Evolutionary conservation across 2,888 invertebrate genomes (phyloP), one percentile per base, ranked within the genome.

Genomic region (Serripes groenlandicus): DNA sequence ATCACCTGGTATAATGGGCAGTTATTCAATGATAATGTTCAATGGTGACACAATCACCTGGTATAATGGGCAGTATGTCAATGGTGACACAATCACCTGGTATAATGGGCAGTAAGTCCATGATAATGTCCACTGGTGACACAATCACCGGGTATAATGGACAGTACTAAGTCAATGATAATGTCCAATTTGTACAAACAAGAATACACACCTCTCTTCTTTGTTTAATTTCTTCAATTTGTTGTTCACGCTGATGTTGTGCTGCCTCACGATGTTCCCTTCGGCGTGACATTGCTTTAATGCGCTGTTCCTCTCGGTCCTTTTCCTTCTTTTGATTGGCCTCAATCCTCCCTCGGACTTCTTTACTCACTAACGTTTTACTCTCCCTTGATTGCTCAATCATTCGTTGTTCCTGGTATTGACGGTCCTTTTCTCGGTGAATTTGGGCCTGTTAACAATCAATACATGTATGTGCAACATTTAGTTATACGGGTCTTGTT

Each of bases 321-420:
- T 80, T 34, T 64, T 90, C 90, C 11, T 80, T 73, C 68, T 84
- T 78, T 75, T 92, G 89, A 35, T 90, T 89, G n/a, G 81, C 77
- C 69, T 92, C 91, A 26, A 90, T 89, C 37, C 86, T 86, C 28
- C 84, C 79, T 1, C 86, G 72, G 11, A 91, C 58, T 66, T 91
- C 90, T 49, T 78, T 74, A 74, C 87, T 90, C 58, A 90, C 71
- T 18, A 88, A 85, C 74, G 89, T 91, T 83, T 92, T 92, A 32
- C 91, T 91, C 64, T 92, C 91, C 11, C 91, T 75, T 0, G 91
- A 86, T 62, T 87, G 81, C 18, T 89, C 82, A 9, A 93, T 88
- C 58, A 86, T 87, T 26, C 83, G 58, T 42, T 90, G 89, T 77
- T 92, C 92, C 71, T 90, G 77, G 11, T 78, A 26, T 56, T 92